Conservation (phyloP, 2,797 vertebrate species). For the Pachyuromys duprasi region DNA sequence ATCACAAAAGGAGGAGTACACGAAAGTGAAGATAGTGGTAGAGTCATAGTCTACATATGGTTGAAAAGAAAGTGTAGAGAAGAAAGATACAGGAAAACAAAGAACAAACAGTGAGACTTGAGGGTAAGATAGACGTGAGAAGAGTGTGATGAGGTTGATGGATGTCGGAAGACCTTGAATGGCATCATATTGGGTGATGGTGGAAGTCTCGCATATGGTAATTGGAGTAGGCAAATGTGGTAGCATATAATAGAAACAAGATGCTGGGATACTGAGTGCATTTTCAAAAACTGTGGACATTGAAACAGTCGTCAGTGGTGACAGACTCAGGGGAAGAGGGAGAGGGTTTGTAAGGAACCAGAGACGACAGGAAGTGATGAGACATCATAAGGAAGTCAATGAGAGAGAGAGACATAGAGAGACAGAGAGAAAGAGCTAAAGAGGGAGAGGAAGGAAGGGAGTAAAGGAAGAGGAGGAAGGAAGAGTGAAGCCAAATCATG, state of each 20-base stretch:
- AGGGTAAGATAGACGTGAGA: background rate
- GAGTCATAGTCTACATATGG: background rate
- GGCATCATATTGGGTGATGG: background rate
- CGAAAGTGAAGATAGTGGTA: background rate
- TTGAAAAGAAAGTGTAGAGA: background rate
- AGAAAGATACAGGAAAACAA: background rate
- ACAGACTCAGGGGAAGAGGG: background rate
- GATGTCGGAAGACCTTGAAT: background rate
- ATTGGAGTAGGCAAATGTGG: background rate
- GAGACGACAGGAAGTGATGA: background rate
- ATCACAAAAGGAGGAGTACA: background rate
- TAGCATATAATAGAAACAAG: background rate
- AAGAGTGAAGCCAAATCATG: background rate
- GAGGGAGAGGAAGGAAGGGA: background rate
- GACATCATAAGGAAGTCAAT: background rate
- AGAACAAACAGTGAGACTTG: background rate
- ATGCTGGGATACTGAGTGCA: background rate
- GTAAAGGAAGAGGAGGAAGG: background rate
- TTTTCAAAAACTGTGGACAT: background rate
- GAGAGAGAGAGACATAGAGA: background rate
- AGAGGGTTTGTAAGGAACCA: background rate
- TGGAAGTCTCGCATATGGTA: background rate
- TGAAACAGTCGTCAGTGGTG: background rate
- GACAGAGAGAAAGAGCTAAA: background rate
- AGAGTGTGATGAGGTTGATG: background rate